Percentiles rank a stretch among this genome's conserved stretches.
phyloP scores from a whole-genome alignment of 2,113 vertebrate genomes.

The Emydocephalus ijimae region DNA sequence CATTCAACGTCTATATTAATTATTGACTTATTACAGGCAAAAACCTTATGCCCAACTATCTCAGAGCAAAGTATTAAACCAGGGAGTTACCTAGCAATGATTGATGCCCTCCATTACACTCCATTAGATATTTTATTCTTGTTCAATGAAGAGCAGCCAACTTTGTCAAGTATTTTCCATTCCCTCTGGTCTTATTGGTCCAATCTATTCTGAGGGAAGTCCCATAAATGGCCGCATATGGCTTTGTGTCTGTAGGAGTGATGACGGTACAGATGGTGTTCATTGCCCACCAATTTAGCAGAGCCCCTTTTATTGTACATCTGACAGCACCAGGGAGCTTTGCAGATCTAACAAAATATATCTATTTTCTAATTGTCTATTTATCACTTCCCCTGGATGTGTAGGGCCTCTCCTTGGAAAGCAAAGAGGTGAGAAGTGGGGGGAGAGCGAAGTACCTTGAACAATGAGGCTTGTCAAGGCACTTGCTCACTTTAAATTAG shows the following conservation, averaged over 20 bases:
- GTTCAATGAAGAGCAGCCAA: slow-evolving; percentile 81
- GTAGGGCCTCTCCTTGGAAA: slow-evolving; percentile 74
- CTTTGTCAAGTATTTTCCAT: slow-evolving; percentile 80
- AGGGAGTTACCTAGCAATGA: slow-evolving; percentile 54
- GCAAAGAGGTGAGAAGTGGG: slow-evolving; percentile 52
- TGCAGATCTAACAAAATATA: slow-evolving; percentile 83
- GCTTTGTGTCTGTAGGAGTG: slow-evolving; percentile 80
- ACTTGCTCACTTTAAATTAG: slow-evolving; percentile 84
- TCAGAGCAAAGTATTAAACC: slow-evolving; percentile 65
- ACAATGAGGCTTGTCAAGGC: slow-evolving; percentile 83
- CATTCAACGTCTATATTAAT: slow-evolving; percentile 34
- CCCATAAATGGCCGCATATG: slow-evolving; percentile 83
- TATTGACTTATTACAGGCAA: slow-evolving; percentile 61
- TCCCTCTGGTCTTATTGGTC: slow-evolving; percentile 75
- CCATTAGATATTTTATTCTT: slow-evolving; percentile 84
- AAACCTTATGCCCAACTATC: slow-evolving; percentile 72
- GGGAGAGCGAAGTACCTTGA: slow-evolving; percentile 68
- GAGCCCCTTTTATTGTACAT: slow-evolving; percentile 76
- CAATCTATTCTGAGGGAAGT: slow-evolving; percentile 73
- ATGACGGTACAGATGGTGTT: slow-evolving; percentile 80
- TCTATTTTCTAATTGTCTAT: slow-evolving; percentile 90
- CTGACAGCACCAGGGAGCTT: slow-evolving; percentile 77
- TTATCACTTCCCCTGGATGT: slow-evolving; percentile 83
- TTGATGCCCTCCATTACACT: slow-evolving; percentile 75
- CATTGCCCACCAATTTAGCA: slow-evolving; percentile 82